Conservation (phyloP, 2,888 invertebrate species). For the Calliphora vomitoria region DNA sequence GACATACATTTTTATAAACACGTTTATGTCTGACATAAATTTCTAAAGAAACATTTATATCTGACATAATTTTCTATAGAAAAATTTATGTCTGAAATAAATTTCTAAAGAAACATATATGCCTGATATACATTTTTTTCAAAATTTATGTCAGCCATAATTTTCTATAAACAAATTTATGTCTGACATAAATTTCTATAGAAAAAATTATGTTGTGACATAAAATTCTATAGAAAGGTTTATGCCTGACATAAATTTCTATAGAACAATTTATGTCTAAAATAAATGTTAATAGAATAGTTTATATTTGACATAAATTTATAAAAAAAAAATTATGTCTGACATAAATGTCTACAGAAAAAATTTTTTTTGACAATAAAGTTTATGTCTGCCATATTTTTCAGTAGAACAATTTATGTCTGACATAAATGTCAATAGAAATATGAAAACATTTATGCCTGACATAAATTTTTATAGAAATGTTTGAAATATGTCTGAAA, state of each 20-base stretch:
- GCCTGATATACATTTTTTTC: not conserved
- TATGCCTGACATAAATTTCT: no score
- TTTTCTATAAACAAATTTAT: no score
- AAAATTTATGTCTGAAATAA: not conserved
- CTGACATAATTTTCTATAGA: not conserved
- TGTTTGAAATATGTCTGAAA: no score
- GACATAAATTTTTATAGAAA: not conserved
- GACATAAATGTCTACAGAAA: not conserved
- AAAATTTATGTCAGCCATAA: no score
- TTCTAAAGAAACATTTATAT: no score
- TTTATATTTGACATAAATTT: not conserved
- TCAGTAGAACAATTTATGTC: not conserved
- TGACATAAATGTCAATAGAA: no score
- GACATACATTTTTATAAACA: no score
- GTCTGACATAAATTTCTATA: no score
- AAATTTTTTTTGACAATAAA: no score
- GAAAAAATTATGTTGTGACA: no score
- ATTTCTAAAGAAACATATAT: not conserved
- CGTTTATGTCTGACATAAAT: not conserved
- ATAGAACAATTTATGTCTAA: no score
- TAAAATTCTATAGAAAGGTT: no score
- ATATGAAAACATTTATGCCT: not conserved
- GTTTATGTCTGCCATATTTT: not conserved
- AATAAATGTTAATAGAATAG: not conserved
- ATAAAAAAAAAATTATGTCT: not conserved